Percentiles rank a stretch among this genome's conserved stretches.
Evolutionary conservation across 2,888 invertebrate species (phyloP).

Genomic region (Hirtodrosophila cameraria): DNA sequence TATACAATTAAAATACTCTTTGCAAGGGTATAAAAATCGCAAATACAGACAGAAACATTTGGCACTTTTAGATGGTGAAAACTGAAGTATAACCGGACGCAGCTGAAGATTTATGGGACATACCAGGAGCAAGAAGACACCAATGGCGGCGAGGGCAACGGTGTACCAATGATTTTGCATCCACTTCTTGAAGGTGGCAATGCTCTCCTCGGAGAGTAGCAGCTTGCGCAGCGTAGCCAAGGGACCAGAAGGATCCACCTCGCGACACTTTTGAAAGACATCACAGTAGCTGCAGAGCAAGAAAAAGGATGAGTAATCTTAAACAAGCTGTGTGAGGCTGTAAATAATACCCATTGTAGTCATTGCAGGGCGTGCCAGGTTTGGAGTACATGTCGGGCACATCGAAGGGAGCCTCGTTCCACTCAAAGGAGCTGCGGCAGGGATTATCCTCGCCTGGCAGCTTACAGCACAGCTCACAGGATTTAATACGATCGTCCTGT

Average conservation of each 20-base stretch:
- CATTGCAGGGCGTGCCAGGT: constrained; percentile 96
- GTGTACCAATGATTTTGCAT: constrained; percentile 96
- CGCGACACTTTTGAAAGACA: constrained; percentile 91
- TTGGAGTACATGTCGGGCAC: constrained; percentile 97
- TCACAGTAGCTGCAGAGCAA: constrained; percentile 86
- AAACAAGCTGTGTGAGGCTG: too few relatives aligned
- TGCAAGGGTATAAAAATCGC: too few relatives aligned
- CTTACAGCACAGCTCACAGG: constrained; percentile 97
- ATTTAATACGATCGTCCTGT: constrained; percentile 92
- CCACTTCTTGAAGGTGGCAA: constrained; percentile 95
- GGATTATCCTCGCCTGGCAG: constrained; percentile 91
- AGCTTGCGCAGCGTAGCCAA: constrained; percentile 94
- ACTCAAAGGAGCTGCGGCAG: constrained; percentile 94
- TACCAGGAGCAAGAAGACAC: constrained; percentile 92
- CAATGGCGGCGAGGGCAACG: constrained; percentile 90
- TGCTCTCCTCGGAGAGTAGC: constrained; percentile 94
- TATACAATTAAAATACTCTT: too few relatives aligned
- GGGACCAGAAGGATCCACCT: constrained; percentile 97
- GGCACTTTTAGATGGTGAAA: neutral
- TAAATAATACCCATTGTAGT: constrained; percentile 90
- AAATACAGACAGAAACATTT: too few relatives aligned
- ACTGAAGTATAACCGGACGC: neutral
- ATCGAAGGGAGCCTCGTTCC: constrained; percentile 95
- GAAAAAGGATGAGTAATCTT: too few relatives aligned
- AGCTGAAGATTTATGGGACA: constrained; percentile 83